Evolutionary conservation across 2,113 vertebrate genomes (phyloP).

Genomic region (Pao palembangensis): DNA sequence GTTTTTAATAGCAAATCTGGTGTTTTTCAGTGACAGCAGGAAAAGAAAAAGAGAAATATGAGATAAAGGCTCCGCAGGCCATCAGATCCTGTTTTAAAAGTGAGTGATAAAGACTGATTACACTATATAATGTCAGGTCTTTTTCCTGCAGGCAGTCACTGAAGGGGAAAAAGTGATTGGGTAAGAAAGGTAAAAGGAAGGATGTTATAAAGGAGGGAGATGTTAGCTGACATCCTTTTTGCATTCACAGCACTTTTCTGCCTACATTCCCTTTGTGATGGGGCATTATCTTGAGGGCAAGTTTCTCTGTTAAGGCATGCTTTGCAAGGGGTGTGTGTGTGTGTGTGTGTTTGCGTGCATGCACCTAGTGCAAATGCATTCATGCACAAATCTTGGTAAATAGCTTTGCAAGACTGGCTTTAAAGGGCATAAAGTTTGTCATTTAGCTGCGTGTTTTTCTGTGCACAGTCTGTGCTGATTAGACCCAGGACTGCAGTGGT

Average conservation of each 20-base stretch:
- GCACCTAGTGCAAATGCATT: constrained; percentile 12
- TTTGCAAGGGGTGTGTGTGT: constrained; percentile 28
- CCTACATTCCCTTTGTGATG: constrained; percentile 25
- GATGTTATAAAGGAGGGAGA: constrained; percentile 17
- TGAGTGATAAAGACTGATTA: constrained; percentile 36
- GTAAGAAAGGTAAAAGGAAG: constrained; percentile 47
- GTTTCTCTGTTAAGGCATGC: constrained; percentile 37
- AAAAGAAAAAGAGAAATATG: background rate
- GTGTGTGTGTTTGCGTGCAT: background rate
- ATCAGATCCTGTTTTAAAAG: constrained; percentile 7
- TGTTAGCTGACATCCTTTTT: constrained; percentile 42
- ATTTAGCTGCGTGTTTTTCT: background rate
- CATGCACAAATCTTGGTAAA: constrained; percentile 5
- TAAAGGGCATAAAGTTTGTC: constrained; percentile 8
- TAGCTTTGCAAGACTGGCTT: constrained; percentile 4
- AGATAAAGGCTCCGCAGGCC: constrained; percentile 2
- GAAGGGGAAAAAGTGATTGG: constrained; percentile 39
- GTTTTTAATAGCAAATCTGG: background rate
- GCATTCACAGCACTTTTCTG: constrained; percentile 29
- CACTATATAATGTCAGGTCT: constrained; percentile 19
- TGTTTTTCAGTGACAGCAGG: constrained; percentile 1
- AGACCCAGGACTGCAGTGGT: background rate
- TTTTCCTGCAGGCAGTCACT: constrained; percentile 23
- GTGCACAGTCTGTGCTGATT: background rate
- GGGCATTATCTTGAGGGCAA: constrained; percentile 30